Evolutionary conservation across 2,113 vertebrate species (phyloP), one percentile per base, ranked within the genome.

Genomic region (Syngnathus floridae): DNA sequence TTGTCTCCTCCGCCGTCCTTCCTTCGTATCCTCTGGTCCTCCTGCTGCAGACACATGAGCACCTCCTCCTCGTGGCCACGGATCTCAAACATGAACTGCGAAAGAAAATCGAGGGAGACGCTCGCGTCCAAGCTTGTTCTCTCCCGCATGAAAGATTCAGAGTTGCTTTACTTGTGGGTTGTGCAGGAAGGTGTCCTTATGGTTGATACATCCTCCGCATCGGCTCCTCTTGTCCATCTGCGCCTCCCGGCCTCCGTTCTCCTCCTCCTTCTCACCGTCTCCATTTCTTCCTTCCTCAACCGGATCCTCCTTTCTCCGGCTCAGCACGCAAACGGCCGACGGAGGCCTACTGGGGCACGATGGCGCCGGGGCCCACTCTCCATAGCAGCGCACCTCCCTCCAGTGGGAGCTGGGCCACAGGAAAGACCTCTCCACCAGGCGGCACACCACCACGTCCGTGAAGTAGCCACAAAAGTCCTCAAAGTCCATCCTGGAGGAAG

Each of bases 131-230:
- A n/a, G 8, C 5, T 9, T 51, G 1, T 45, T 31, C 62, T 2
- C 4, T 31, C 62, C 2, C 4, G 19, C 40, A 12, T 58, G 16
- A 56, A 31, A 38, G 10, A 22, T 7, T 43, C 2, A 6, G 1
- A 8, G 10, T 70, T 36, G 64, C 8, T 45, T 63, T 75, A 93
- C 92, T 91, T 93, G 92, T 26, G 92, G 92, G 65, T 93, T 93
- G 83, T 89, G 81, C 57, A 93, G 86, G 83, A 92, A 93, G 8
- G 90, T 91, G 54, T 91, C 87, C 69, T 80, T 85, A 71, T 93
- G 86, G 78, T 93, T 93, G 71, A 92, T 89, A 67, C 92, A 93
- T 31, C 92, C 92, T 41, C 92, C 92, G 68, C 90, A 92, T 31
- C 90, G 86, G 79, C 90, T 91, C 72, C 78, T 90, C 69, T 81